Conservation (phyloP, 2,888 invertebrate genomes). For the Epicampocera succincta region DNA sequence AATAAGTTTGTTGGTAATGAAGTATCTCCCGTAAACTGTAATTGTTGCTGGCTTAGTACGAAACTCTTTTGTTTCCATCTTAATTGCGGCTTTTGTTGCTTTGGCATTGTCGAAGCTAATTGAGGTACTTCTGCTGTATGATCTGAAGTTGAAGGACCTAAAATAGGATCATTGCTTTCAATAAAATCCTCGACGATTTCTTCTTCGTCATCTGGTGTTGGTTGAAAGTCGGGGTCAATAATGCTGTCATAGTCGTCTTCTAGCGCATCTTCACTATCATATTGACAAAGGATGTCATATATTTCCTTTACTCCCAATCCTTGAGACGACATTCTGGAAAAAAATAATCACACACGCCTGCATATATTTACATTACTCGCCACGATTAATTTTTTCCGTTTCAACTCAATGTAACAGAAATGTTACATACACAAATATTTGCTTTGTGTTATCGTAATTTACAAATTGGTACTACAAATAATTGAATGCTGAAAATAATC, state of each 20-base stretch:
- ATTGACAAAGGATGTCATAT: conserved; percentile 30
- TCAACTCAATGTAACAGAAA: neutral
- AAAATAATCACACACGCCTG: neutral
- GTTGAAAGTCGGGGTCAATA: conserved; percentile 20
- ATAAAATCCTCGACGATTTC: conserved; percentile 8
- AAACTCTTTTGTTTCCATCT: conserved; percentile 1
- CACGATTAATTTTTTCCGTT: neutral
- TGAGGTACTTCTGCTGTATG: conserved; percentile 2
- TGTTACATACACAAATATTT: no score
- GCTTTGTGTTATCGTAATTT: conserved; percentile 12
- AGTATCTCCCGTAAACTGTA: no score
- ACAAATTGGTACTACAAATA: neutral
- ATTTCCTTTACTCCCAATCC: conserved; percentile 8
- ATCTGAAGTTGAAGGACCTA: conserved; percentile 7
- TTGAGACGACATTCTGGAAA: no score
- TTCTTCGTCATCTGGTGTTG: conserved; percentile 12
- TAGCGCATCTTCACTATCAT: conserved; percentile 29
- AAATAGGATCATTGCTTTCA: conserved; percentile 12
- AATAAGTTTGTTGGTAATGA: no score
- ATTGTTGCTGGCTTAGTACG: no score
- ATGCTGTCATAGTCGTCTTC: conserved; percentile 23
- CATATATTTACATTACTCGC: neutral
- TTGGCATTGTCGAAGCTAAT: conserved; percentile 6
- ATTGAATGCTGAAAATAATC: conserved; percentile 5
- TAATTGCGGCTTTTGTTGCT: neutral